A percentile compares a stretch with the other conserved stretches of the same genome.
Conservation (phyloP, 2,113 vertebrate genomes). For the Shinisaurus crocodilurus region DNA sequence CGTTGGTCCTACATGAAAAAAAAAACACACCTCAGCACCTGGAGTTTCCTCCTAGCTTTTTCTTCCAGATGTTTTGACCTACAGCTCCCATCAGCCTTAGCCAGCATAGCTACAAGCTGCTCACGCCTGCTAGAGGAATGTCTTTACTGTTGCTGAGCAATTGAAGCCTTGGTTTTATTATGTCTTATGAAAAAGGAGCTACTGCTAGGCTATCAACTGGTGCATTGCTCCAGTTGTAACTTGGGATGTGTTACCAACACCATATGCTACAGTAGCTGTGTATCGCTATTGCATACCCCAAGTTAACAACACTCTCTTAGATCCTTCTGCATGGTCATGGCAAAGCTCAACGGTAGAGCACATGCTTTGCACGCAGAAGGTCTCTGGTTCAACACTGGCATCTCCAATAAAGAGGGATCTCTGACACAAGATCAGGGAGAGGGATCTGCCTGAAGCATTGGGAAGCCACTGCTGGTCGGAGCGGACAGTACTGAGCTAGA, state of each 20-base stretch:
- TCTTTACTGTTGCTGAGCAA: background rate
- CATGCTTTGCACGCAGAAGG: background rate
- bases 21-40: no score
- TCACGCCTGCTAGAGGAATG: background rate
- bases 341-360: background rate
- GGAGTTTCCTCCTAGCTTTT: no score
- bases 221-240: background rate
- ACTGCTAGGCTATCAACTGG: background rate
- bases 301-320: background rate
- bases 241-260: background rate
- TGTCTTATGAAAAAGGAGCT: background rate
- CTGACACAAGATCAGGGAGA: background rate
- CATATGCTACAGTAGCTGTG: background rate
- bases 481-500: background rate
- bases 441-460: background rate
- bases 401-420: background rate
- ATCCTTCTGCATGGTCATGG: background rate
- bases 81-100: no score
- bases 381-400: background rate
- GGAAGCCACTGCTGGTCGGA: background rate
- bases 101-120: no score
- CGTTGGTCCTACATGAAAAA: no score
- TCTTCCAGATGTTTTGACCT: no score
- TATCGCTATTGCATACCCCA: background rate
- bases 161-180: background rate